Evolutionary conservation across 2,888 invertebrate genomes (phyloP), one percentile per base, ranked within the genome.

Genomic region (Xestoiulus laeticollis): DNA sequence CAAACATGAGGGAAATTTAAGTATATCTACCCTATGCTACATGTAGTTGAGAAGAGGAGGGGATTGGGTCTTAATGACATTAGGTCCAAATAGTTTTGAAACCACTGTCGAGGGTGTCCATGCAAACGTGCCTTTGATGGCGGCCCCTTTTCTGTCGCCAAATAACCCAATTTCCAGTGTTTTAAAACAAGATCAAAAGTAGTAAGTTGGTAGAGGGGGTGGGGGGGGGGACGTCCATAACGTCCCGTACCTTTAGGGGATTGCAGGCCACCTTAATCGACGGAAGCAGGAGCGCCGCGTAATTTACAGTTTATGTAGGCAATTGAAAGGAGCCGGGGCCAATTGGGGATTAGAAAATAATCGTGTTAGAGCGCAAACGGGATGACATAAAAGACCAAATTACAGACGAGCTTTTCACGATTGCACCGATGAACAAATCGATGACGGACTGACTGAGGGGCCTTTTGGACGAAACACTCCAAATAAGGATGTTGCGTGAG

Each of bases 221-320:
- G 30, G 48, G 48, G 3, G 1, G 30, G 68, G 68, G 68, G 68
- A 3, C 78, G 30, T 30, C 30, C 78, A 22, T 59, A 59, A 59
- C 59, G 59, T 59, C 59, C 59, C n/a, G 78, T 30, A 32, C 30
- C 78, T 30, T 32, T 16, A 16, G 78, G 78, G 78, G 78, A 78
- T 78, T 32, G 78, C 78, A 30, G 30, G 30, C 78, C 78, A 78
- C 78, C 78, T 78, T 30, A 30, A 78, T 78, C 78, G 78, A 78
- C 30, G 78, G 26, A 14, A 78, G 59, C 59, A 68, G 59, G 22
- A 68, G 78, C 78, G 78, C 78, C 78, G 78, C 78, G 78, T 78
- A 30, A 78, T 78, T 78, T 78, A 78, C 78, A 78, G 78, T 78
- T 78, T 78, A 78, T 78, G 78, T 78, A 78, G 78, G 78, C 78